A percentile compares a stretch with the other conserved stretches of the same genome.
These are phyloP conservation scores for Papilio gigon DNA, from an alignment of 2,888 invertebrate species.

Conservation along the genomic window DNA sequence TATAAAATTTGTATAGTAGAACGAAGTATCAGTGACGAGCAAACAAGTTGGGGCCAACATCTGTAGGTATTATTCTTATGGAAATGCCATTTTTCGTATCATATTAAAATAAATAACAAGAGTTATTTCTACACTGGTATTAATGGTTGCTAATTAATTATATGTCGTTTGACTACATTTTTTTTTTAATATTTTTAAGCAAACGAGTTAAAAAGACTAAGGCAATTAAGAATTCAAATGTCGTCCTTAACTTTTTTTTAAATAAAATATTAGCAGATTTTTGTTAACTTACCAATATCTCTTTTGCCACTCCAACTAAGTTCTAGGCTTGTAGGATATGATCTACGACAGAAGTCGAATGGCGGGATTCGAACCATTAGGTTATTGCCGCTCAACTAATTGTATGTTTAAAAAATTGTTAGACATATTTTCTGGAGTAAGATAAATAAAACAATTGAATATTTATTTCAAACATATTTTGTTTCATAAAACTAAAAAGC, in stretches of 20 bases:
- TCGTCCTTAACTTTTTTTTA: too few species aligned
- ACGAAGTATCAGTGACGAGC: not conserved
- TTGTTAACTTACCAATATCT: too few species aligned
- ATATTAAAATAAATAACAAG: conserved; percentile 15
- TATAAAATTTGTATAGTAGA: not conserved
- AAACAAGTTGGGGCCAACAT: conserved; percentile 22
- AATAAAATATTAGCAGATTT: too few species aligned
- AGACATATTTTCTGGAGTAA: too few species aligned
- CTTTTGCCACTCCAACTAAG: too few species aligned
- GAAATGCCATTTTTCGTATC: not conserved
- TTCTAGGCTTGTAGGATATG: too few species aligned
- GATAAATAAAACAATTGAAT: too few species aligned
- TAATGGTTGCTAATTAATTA: not conserved
- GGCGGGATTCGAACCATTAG: too few species aligned
- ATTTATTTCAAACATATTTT: not conserved
- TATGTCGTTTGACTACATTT: conserved; percentile 15
- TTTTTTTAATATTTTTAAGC: not conserved
- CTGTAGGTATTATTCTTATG: not conserved
- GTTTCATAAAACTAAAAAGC: not conserved
- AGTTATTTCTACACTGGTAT: not conserved
- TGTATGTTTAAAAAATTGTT: too few species aligned
- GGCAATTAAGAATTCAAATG: too few species aligned
- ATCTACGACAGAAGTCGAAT: too few species aligned
- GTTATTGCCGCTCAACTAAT: too few species aligned
- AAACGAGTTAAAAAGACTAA: not conserved